Evolutionary conservation across 2,113 vertebrate species (phyloP), one percentile per base, ranked within the genome.

Genomic region (Eolophus roseicapilla): DNA sequence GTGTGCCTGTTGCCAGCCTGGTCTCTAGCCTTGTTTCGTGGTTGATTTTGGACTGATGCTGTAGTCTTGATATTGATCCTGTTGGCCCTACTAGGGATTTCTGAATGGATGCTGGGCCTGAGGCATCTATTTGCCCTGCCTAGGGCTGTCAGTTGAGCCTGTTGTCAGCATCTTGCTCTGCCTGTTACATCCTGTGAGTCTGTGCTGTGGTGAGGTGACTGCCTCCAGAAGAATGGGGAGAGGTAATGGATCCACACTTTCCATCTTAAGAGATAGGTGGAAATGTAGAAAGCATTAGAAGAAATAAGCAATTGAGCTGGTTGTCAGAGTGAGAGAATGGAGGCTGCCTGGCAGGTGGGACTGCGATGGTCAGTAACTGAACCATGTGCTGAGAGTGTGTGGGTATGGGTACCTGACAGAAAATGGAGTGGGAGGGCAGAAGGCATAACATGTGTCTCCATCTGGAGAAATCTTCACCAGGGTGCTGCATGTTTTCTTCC

Each of bases 171-270:
- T 20, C 16, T 35, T 57, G 8, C 60, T 53, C 35, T 81, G 44
- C 17, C 20, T 90, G 8, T 52, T 5, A 19, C 4, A 27, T 15
- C n/a, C 73, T 27, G 11, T 64, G 68, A 17, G 24, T 29, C 37
- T n/a, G 5, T 55, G 15, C 20, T 41, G 9, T 49, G 13, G 11
- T 74, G 43, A 15, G 35, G 53, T 37, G 62, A 13, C 43, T 78
- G 33, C 44, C 14, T 20, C n/a, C 37, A n/a, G 31, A 18, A 70
- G 57, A 47, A 10, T 52, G 37, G 10, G 25, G 18, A 8, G 11
- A 85, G 10, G 25, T 71, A 65, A 59, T 21, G 18, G 18, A 65
- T 71, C 46, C 21, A 49, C 9, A 33, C 14, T 0, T 0, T 24
- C 47, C 7, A 1, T 19, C 50, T 82, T 44, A 65, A 91, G 77